phyloP scores from a whole-genome alignment of 2,888 invertebrate genomes.

The Thecophora atra region DNA sequence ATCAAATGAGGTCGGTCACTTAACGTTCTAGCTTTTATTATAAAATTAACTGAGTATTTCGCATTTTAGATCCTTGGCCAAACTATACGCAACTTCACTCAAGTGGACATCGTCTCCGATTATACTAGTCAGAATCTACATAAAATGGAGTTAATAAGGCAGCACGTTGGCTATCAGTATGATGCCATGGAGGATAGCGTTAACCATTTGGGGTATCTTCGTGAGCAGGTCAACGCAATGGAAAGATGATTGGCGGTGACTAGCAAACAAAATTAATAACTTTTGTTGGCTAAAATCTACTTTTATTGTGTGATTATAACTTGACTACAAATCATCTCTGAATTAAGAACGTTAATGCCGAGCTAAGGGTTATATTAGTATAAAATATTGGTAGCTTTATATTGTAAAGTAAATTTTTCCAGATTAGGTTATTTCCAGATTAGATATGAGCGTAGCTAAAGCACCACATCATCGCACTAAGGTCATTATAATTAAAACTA shows the following conservation, averaged over 20 bases:
- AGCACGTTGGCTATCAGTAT: constrained; percentile 86
- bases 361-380: too few species aligned
- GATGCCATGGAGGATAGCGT: constrained; percentile 80
- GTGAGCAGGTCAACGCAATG: constrained; percentile 82
- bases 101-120: constrained; percentile 82
- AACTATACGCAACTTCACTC: constrained; percentile 83
- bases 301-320: too few species aligned
- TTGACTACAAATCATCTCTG: too few species aligned
- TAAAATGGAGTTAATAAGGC: constrained; percentile 80
- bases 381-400: too few species aligned
- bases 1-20: constrained; percentile 82
- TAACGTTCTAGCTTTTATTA: not conserved
- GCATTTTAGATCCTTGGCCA: constrained; percentile 78
- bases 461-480: too few species aligned
- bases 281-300: constrained; percentile 19
- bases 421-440: too few species aligned
- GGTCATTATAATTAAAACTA: too few species aligned
- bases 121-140: constrained; percentile 84
- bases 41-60: constrained; percentile 24
- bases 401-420: too few species aligned
- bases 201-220: constrained; percentile 78
- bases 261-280: constrained; percentile 36
- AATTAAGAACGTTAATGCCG: too few species aligned
- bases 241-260: constrained; percentile 70
- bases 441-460: too few species aligned